Conservation (phyloP, 1,140 invertebrate species). For the Teleopsis dalmanni region DNA sequence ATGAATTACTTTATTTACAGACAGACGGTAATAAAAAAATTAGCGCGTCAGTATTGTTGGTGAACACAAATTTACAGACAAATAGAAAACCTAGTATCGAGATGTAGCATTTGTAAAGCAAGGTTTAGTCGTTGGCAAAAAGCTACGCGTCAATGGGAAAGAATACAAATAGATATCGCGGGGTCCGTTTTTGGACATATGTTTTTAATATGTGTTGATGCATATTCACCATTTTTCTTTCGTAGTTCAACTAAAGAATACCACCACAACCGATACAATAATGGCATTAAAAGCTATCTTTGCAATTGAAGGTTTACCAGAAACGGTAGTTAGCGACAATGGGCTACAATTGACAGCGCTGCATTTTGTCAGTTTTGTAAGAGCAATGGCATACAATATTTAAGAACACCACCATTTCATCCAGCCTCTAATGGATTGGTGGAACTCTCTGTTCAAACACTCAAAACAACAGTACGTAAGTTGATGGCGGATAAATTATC, state of each 20-base stretch:
- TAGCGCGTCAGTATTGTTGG: too few species aligned
- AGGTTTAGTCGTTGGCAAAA: too few species aligned
- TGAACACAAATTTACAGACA: too few species aligned
- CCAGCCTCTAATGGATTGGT: not conserved
- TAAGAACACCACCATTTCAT: not conserved
- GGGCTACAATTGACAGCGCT: not conserved
- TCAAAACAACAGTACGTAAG: too few species aligned
- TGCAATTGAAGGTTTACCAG: not conserved
- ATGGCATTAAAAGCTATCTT: not conserved
- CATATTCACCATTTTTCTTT: not conserved
- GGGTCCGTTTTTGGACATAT: not conserved
- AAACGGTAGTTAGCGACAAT: not conserved
- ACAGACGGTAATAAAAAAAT: not conserved
- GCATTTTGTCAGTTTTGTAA: not conserved
- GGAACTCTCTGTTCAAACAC: not conserved
- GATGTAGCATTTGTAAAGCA: too few species aligned
- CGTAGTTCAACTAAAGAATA: not conserved
- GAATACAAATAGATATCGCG: conserved; percentile 3
- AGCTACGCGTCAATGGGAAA: too few species aligned
- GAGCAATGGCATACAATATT: not conserved
- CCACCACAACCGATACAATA: not conserved
- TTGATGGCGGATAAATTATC: too few species aligned
- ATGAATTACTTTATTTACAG: not conserved
- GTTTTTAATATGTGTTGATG: not conserved
- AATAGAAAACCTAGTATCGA: too few species aligned